A percentile compares a stretch with the other conserved stretches of the same genome.
Evolutionary conservation across 2,113 vertebrate genomes (phyloP).

Genomic region (Meriones unguiculatus): DNA sequence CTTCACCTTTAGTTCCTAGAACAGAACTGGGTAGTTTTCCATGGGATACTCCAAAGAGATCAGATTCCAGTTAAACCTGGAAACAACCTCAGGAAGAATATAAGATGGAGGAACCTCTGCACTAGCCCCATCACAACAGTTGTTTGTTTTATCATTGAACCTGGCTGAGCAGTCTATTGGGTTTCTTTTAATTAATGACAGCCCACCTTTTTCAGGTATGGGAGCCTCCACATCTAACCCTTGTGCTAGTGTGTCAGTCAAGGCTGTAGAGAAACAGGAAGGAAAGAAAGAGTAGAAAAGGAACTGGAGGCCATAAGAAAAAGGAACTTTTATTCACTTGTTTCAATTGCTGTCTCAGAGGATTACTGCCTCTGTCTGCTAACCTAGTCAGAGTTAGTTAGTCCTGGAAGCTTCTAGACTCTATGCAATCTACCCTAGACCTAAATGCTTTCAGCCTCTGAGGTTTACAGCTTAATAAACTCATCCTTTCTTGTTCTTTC

Average conservation of each 20-base stretch:
- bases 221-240: neutral
- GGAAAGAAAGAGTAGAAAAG: neutral
- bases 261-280: neutral
- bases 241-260: neutral
- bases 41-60: too few relatives aligned
- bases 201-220: neutral
- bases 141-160: neutral
- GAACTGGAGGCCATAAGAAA: too few relatives aligned
- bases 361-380: too few relatives aligned
- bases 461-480: too few relatives aligned
- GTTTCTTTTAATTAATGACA: neutral
- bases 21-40: neutral
- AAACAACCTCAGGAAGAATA: neutral
- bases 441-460: too few relatives aligned
- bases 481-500: too few relatives aligned
- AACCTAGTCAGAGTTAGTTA: too few relatives aligned
- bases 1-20: neutral
- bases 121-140: neutral
- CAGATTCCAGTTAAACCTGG: neutral
- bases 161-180: neutral
- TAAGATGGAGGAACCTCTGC: neutral
- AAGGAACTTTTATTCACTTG: too few relatives aligned
- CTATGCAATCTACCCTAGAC: too few relatives aligned
- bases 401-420: too few relatives aligned
- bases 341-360: too few relatives aligned